Evolutionary conservation across 2,113 vertebrate species (phyloP), one percentile per base, ranked within the genome.

Genomic region (Eubucco bourcierii): DNA sequence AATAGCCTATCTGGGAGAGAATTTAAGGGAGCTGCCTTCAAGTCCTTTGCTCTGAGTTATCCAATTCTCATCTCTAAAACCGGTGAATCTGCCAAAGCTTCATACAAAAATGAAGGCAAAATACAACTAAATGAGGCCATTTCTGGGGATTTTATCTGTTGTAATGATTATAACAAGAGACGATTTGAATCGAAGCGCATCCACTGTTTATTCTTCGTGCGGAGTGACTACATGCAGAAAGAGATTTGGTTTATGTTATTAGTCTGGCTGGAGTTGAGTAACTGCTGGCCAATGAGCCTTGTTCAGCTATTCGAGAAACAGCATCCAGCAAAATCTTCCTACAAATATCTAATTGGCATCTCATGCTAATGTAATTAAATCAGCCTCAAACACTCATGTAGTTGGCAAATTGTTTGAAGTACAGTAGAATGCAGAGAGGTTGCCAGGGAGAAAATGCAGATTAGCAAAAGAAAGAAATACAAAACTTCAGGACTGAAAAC

Each of bases 301-400:
- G 61, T 79, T 39, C 80, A 87, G 53, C 55, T 90, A 67, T 39
- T 91, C 72, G 23, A 94, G 87, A 84, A 85, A 88, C 12, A 84
- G 21, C 47, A 91, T 85, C 70, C 64, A 92, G 59, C 27, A 85
- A 95, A 59, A 75, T 85, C 47, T 47, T 86, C 67, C 86, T 87
- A 23, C 83, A 93, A 84, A 80, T 53, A 82, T 34, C 61, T 82
- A 83, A 79, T 71, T 90, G 72, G 44, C 65, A 74, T 29, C 44
- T 91, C 81, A 60, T n/a, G 31, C 68, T 83, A 90, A 73, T 81
- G 14, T 60, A 86, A 93, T 85, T 87, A 83, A 88, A 87, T 93
- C 67, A 75, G 65, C 34, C 68, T 76, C 87, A 77, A 67, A 74
- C 80, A 28, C 34, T 74, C 27, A 0, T 50, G 65, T 9, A 58